Evolutionary conservation across 2,888 invertebrate genomes (phyloP), one percentile per base, ranked within the genome.

Genomic region (Megastigmus dorsalis): DNA sequence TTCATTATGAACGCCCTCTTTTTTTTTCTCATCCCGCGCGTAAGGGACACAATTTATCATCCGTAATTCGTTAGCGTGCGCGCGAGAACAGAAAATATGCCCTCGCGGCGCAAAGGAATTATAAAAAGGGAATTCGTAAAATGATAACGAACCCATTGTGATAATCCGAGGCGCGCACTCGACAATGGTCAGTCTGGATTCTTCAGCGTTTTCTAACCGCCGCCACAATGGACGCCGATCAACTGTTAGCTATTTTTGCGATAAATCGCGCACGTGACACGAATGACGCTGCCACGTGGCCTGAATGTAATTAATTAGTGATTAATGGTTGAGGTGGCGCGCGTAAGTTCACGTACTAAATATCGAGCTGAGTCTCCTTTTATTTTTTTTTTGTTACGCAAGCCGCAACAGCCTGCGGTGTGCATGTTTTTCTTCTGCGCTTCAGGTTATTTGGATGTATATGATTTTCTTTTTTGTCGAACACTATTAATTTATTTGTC

Each of bases 301-400:
- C 50, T 60, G 65, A 65, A 60, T 76, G 45, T 65, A 69, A 76
- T 76, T 76, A 76, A 76, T 76, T 73, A 60, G 38, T 69, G 72
- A 68, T 76, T 68, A 68, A 72, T 63, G 68, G 36, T 15, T 7
- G 45, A 43, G 36, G 33, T 60, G 54, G 38, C 23, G 45, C 54
- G 28, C 43, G 2, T 50, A 62, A 69, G 54, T 62, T 70, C 62
- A 54, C 60, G 43, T 62, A 60, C 52, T 20, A n/a, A 52, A 69
- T n/a, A 20, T 52, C 50, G 10, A 9, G 2, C 2, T 1, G 20
- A 18, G 15, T 30, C 9, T 41, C 28, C 43, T 33, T 66, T 41
- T 38, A 23, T 45, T 54, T 36, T 62, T 60, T 33, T 54, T 20
- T 38, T 15, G 26, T 43, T 45, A 38, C 45, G 63, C 38, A 71